These are phyloP conservation scores for Eilema depressum DNA, from an alignment of 2,888 invertebrate species.

Conservation along the genomic window DNA sequence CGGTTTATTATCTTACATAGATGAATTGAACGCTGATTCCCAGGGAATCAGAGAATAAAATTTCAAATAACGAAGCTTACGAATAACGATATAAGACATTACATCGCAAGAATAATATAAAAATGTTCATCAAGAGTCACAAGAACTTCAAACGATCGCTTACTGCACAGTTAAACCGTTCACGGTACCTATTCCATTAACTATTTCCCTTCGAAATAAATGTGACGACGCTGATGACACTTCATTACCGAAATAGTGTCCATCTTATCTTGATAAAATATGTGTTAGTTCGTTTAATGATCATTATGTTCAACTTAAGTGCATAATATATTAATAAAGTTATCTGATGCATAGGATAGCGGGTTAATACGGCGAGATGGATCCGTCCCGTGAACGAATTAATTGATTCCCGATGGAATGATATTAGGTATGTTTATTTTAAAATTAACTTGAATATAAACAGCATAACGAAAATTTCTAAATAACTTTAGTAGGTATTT, in stretches of 20 bases:
- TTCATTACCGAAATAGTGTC: constrained; percentile 11
- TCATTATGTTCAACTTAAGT: constrained; percentile 12
- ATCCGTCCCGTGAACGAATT: neutral
- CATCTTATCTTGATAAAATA: constrained; percentile 23
- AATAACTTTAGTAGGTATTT: neutral
- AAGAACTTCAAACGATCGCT: neutral
- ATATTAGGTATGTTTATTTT: neutral
- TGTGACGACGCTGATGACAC: constrained; percentile 11
- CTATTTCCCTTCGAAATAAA: constrained; percentile 5
- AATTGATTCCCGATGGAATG: constrained; percentile 4
- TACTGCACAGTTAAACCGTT: neutral
- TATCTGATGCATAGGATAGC: constrained; percentile 11
- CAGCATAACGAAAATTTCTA: neutral
- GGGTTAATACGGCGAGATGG: neutral
- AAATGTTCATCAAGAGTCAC: neutral
- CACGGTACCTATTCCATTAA: constrained; percentile 3
- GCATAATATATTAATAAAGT: constrained; percentile 11
- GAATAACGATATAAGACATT: neutral
- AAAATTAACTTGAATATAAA: neutral
- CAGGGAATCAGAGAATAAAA: constrained; percentile 1
- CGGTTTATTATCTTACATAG: too few relatives aligned
- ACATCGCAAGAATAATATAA: neutral
- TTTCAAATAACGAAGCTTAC: neutral
- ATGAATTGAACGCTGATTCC: neutral
- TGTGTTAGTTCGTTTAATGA: constrained; percentile 19